Base-by-base conservation (phyloP, 2,888 invertebrate genomes). In the Pristionchus maxplancki region DNA sequence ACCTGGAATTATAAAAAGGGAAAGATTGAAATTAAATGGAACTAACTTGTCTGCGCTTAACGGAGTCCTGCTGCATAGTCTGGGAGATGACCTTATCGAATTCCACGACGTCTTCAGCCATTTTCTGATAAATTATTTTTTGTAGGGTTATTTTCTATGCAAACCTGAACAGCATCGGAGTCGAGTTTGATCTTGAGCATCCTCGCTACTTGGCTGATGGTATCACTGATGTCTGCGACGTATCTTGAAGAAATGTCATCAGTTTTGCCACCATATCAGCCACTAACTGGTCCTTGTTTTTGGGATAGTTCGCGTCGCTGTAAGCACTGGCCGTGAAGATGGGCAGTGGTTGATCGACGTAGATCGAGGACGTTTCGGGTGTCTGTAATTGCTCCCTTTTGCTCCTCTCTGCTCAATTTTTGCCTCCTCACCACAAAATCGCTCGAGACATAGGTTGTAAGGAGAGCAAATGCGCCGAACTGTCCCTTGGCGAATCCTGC, bases 311-410 rank as follows among this genome's bases (percentile, higher is more conserved):
- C 11, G 11, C 78, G 13, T 44, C 44, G 28, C 9, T n/a, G 15
- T 78, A 83, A 20, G 20, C 53, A 2, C 11, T 15, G 6, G 53
- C 31, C 34, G 53, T 20, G 34, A 83, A 50, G 24, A 91, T 89
- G 15, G 91, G 91, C 9, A 91, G 88, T n/a, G 92, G 91, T 88
- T 93, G 93, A 88, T 93, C 93, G 64, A 93, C 74, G 58, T 90
- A 89, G 4, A 53, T 24, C 6, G 50, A 83, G 20, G 50, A n/a
- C 1, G 82, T 83, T 20, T 83, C 82, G 20, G 82, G 82, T 5
- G 53, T 20, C 82, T 78, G n/a, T 6, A 48, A 58, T 24, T n/a
- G n/a, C n/a, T n/a, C n/a, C n/a, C n/a, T n/a, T n/a, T n/a, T n/a
- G n/a, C n/a, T n/a, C n/a, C n/a, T n/a, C n/a, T n/a, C n/a, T n/a